Evolutionary conservation across 2,113 vertebrate species (phyloP), one percentile per base, ranked within the genome.

Genomic region (Acanthochromis polyacanthus): DNA sequence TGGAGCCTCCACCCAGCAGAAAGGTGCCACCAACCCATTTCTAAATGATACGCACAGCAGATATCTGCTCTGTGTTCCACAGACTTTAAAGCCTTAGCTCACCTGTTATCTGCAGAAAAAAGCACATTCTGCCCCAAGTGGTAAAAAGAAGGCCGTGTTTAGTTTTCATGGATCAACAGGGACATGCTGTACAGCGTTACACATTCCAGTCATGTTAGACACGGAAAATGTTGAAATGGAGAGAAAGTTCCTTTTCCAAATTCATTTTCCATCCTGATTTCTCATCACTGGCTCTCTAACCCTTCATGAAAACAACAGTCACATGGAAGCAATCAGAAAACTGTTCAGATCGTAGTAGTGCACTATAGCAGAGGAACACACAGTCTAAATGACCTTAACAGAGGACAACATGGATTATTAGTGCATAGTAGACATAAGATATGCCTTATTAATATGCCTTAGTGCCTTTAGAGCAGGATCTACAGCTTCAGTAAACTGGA

Each of bases 171-270:
- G 30, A 71, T 63, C 63, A 52, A 53, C 57, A 69, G 10, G 32
- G 62, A 75, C 50, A 43, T 22, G 38, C 4, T 65, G 71, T 40
- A 83, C 73, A 16, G 40, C 36, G 23, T 60, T 50, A 12, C 78
- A 69, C 67, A 86, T 89, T 84, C 80, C 87, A 72, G 32, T 32
- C 23, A 82, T 32, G 67, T 82, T 67, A 73, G 76, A 52, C 15
- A 20, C 43, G 80, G 79, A 77, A 89, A 83, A 32, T 43, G 30
- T 68, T 64, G 43, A 73, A 73, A 69, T 0, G 12, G 38, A 52
- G 43, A 19, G 19, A 72, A 62, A 55, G 45, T 65, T 63, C n/a
- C 32, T 53, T 63, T 76, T 51, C 58, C 69, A 78, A 65, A 67
- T 45, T 75, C 25, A 58, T 60, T 74, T 55, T 79, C 40, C 46